Evolutionary conservation across 2,888 invertebrate genomes (phyloP).

Genomic region (Eristalinus sepulchralis): DNA sequence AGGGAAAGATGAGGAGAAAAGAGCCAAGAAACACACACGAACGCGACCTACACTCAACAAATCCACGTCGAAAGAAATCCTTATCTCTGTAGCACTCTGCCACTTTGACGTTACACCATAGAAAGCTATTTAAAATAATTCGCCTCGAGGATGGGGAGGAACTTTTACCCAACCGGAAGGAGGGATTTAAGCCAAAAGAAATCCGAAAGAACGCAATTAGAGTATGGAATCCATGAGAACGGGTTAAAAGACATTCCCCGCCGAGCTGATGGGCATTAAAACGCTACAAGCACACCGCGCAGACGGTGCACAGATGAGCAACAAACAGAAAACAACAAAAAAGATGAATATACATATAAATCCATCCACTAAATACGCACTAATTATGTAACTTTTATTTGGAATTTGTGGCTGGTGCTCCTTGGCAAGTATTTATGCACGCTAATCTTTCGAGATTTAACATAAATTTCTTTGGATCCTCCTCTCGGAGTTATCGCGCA

Average conservation of each 20-base stretch:
- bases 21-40: neutral
- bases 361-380: slow-evolving; percentile 42
- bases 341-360: slow-evolving; percentile 18
- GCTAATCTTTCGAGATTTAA: slow-evolving; percentile 45
- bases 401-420: neutral
- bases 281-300: slow-evolving; percentile 18
- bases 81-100: slow-evolving; percentile 59
- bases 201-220: slow-evolving; percentile 57
- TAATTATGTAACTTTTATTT: slow-evolving; percentile 55
- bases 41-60: slow-evolving; percentile 32
- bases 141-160: slow-evolving; percentile 18
- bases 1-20: neutral
- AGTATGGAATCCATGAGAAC: slow-evolving; percentile 18
- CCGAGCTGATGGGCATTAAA: slow-evolving; percentile 35
- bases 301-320: slow-evolving; percentile 3
- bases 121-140: slow-evolving; percentile 68
- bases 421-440: neutral
- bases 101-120: slow-evolving; percentile 58
- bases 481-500: slow-evolving; percentile 33
- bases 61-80: slow-evolving; percentile 50
- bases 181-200: slow-evolving; percentile 43
- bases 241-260: slow-evolving; percentile 30
- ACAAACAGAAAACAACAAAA: neutral
- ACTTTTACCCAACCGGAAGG: slow-evolving; percentile 51
- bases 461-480: slow-evolving; percentile 37